Evolutionary conservation across 2,113 vertebrate genomes (phyloP), one percentile per base, ranked within the genome.

Genomic region (Charadrius vociferus): DNA sequence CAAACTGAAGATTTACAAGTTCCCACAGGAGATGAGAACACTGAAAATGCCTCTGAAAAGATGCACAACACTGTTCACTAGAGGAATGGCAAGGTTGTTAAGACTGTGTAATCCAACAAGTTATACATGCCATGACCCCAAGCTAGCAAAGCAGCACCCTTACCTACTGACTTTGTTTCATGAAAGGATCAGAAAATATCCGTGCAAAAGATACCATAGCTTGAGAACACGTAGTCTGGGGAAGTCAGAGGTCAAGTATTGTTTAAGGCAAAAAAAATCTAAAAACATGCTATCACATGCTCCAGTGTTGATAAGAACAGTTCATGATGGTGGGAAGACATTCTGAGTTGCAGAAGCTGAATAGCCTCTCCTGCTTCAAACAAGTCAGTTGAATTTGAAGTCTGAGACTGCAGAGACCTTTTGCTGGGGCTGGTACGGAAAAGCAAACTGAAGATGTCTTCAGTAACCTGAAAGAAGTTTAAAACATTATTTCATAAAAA

Each of bases 381-480:
- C 6, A 67, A 27, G 12, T 67, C 71, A 58, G 55, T 0, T 66
- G 34, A 88, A 88, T 30, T 55, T 55, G 2, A 91, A 74, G 37
- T 43, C 56, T 50, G 32, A 74, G n/a, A 55, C 12, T 30, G 34
- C 39, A 88, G 27, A 74, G 55, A 61, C 19, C 7, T 86, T 67
- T 59, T 21, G 22, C 1, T 27, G n/a, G 47, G 74, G 22, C 43
- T 61, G 14, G 11, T 27, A 77, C 0, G 0, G 32, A 79, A 89
- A 68, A 70, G 13, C 24, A 66, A 88, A 71, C 23, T 53, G 2
- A 82, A 49, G 21, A 53, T 22, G 20, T 45, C 29, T 58, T 52
- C 36, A 80, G 23, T 8, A 14, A 78, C 21, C 39, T 23, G 10
- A 37, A 77, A 56, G 14, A 30, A 71, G 50, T 3, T 18, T n/a